Base-by-base conservation (phyloP, 2,888 invertebrate genomes). In the Ariolimax columbianus region DNA sequence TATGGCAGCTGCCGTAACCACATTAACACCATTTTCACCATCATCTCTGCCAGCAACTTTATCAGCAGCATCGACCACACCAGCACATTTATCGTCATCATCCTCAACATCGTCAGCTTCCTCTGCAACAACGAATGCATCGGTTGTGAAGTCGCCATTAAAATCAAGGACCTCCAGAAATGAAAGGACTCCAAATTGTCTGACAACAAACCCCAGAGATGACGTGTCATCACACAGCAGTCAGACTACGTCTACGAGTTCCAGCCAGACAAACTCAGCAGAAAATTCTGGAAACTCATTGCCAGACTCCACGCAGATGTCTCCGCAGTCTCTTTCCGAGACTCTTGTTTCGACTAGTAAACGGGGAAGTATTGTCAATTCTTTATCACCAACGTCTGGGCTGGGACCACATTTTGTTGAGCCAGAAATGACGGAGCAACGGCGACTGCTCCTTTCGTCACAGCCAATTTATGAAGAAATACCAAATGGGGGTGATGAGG, bases 391-490 rank as follows among this genome's bases (percentile, higher is more conserved):
- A 14, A 14, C 14, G 9, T 23, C 80, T 26, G 83, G 77, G 30
- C n/a, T 81, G 6, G 87, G 86, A 1, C 72, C 77, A 40, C 23
- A 26, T 4, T 87, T 87, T 82, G 82, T 84, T n/a, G 88, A 86
- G 30, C 86, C 85, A 3, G 89, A 89, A 43, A 84, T 90, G 59
- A 90, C 89, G 63, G 90, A 91, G 40, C 90, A 91, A 75, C 87
- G 91, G 55, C 72, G 90, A 47, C 83, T 84, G 9, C 78, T 92
- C 36, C 83, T 92, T 23, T 91, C 92, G 0, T 89, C 90, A 0
- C 92, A 92, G 86, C 92, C 92, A 30, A 92, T 92, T 70, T 92
- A 92, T 82, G 92, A 92, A 77, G 92, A 92, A 84, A 92, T 92
- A 11, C 86, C 87, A 4, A 91, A 91, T 79, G 90, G 91, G 1